Evolutionary conservation across 1,140 invertebrate species (phyloP).

Genomic region (Drosophila equinoxialis): DNA sequence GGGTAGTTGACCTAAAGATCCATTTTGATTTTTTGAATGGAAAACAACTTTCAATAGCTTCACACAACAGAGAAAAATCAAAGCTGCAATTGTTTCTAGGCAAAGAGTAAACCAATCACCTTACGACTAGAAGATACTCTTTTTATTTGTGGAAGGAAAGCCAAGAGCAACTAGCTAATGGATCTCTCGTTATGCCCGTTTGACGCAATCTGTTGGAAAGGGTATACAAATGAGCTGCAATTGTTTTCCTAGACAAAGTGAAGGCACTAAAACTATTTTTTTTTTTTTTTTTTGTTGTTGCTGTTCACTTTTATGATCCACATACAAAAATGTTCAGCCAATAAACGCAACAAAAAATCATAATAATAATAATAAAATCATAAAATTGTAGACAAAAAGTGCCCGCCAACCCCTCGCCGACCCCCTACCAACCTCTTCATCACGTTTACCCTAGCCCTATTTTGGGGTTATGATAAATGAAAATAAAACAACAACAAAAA

Average conservation of each 20-base stretch:
- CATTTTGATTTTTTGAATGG: slow-evolving; percentile 22
- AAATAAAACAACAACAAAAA: background rate
- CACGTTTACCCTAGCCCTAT: background rate
- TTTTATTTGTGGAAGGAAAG: too few relatives aligned
- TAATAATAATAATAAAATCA: slow-evolving; percentile 63
- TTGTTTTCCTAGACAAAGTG: slow-evolving; percentile 2
- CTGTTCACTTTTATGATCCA: slow-evolving; percentile 22
- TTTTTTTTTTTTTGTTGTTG: slow-evolving; percentile 11
- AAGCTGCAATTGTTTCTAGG: too few relatives aligned
- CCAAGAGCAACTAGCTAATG: too few relatives aligned
- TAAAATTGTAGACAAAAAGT: slow-evolving; percentile 63
- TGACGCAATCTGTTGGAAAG: background rate
- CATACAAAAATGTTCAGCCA: background rate
- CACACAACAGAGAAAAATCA: slow-evolving; percentile 11
- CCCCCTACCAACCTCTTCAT: background rate
- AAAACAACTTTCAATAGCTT: slow-evolving; percentile 44
- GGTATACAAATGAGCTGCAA: slow-evolving; percentile 3
- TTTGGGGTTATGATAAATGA: slow-evolving; percentile 11
- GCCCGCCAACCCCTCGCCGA: slow-evolving; percentile 19
- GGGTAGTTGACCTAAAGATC: slow-evolving; percentile 67
- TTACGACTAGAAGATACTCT: too few relatives aligned
- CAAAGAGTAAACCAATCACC: slow-evolving; percentile 33
- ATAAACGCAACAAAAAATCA: slow-evolving; percentile 6
- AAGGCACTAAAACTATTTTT: slow-evolving; percentile 10
- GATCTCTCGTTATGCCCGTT: background rate